Conservation (phyloP, 2,888 invertebrate species). For the Neocrepidodera transversa region DNA sequence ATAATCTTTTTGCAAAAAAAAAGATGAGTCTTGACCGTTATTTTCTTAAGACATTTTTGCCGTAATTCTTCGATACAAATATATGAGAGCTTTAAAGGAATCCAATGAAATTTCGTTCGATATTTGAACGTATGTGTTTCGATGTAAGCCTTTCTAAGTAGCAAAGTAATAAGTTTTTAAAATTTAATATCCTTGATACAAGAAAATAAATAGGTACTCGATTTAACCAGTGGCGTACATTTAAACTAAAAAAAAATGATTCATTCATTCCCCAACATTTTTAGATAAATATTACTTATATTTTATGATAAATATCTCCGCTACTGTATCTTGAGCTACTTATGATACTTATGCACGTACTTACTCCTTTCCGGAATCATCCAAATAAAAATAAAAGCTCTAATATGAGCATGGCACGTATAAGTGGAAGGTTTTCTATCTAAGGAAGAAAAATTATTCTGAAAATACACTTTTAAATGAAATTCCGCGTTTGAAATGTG, state of each 20-base stretch:
- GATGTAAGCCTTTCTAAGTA: constrained; percentile 6
- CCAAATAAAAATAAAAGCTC: background rate
- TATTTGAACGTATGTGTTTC: constrained; percentile 18
- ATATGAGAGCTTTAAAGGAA: constrained; percentile 11
- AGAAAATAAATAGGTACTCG: constrained; percentile 2
- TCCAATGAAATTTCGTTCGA: constrained; percentile 13
- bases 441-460: background rate
- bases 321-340: background rate
- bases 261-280: too few relatives aligned
- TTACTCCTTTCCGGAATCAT: background rate
- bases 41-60: too few relatives aligned
- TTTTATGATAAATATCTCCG: too few relatives aligned
- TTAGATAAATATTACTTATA: too few relatives aligned
- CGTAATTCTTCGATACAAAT: background rate
- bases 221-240: constrained; percentile 2
- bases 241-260: background rate
- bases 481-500: background rate
- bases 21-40: too few relatives aligned
- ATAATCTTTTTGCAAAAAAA: too few relatives aligned
- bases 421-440: background rate
- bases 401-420: background rate
- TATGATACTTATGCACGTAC: background rate
- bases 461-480: background rate
- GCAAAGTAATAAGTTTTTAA: constrained; percentile 15
- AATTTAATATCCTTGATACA: constrained; percentile 11